Base-by-base conservation (phyloP, 1,140 invertebrate species). In the Drosophila sproati region DNA sequence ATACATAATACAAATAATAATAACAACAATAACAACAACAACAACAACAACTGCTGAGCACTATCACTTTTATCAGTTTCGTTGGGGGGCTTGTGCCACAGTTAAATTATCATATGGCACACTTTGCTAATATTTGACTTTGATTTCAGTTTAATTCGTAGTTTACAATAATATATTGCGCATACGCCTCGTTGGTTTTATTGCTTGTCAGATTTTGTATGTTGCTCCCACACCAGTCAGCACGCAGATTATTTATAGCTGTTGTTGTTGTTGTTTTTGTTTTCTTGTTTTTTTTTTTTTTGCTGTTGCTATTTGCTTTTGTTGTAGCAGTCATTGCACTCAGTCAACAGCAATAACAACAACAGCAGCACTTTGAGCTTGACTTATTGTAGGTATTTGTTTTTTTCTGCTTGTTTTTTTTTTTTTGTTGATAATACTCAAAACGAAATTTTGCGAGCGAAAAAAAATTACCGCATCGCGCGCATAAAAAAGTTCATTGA, bases 401-500 rank as follows among this genome's bases (percentile, higher is more conserved):
- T 62, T n/a, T 32, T 34, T 50, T 60, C 20, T 20, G 20, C 20
- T 20, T 20, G 1, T 20, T 37, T 43, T 39, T 54, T 70, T 43
- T 51, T 61, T 54, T 78, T 71, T 57, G 54, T 61, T 80, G 77
- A 88, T 88, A 88, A 88, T 88, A 71, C 77, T 88, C 73, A 57
- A 70, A 69, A 55, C 67, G 59, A 88, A 89, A 88, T 78, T 86
- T 79, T 47, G 81, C 82, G 52, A 86, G 66, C 68, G 43, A 61
- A 75, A 68, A 63, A 74, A 87, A 87, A 88, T 87, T 88, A 87
- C 83, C 83, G 83, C 82, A 87, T 87, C 82, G 83, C 69, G 83
- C 74, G 78, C 85, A 88, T 88, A 89, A 74, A 63, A 85, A 85
- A 85, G 85, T 89, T 88, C 85, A 85, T 88, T 83, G 83, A 88